phyloP scores from a whole-genome alignment of 2,797 vertebrate species.

The Notolepis coatsorum region DNA sequence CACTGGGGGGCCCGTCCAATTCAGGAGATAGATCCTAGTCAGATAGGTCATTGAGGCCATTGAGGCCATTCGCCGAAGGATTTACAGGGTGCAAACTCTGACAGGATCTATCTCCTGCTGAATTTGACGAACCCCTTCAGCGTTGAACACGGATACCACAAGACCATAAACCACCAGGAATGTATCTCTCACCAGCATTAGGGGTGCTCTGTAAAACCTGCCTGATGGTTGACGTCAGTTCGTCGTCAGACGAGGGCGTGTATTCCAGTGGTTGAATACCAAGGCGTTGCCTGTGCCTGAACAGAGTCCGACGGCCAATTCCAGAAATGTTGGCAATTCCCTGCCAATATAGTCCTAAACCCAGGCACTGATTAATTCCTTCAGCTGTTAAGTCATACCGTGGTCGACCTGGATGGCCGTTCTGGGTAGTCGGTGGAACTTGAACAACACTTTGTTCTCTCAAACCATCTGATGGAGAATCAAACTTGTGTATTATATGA shows the following conservation, averaged over 20 bases:
- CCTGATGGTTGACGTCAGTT: not conserved
- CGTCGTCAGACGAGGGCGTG: not conserved
- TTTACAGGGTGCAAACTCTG: too few relatives aligned
- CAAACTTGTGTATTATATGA: too few relatives aligned
- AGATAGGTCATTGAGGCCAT: too few relatives aligned
- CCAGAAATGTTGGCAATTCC: not conserved
- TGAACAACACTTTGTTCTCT: too few relatives aligned
- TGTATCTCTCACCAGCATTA: slow-evolving; percentile 7
- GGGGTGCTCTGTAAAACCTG: not conserved
- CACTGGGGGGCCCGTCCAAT: too few relatives aligned
- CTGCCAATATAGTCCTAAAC: not conserved
- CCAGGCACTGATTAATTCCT: not conserved
- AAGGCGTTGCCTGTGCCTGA: not conserved
- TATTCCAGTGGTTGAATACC: not conserved
- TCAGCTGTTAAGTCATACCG: not conserved
- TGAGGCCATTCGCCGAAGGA: too few relatives aligned
- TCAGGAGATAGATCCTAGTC: too few relatives aligned
- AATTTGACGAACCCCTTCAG: not conserved
- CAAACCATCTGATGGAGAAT: too few relatives aligned
- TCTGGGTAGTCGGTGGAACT: not conserved
- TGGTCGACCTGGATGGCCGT: not conserved
- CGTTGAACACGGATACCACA: not conserved
- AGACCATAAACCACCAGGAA: not conserved
- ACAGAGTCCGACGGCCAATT: not conserved
- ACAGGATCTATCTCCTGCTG: not conserved